These are phyloP conservation scores for Lamprotornis superbus DNA, from an alignment of 2,113 vertebrate genomes.

Conservation along the genomic window DNA sequence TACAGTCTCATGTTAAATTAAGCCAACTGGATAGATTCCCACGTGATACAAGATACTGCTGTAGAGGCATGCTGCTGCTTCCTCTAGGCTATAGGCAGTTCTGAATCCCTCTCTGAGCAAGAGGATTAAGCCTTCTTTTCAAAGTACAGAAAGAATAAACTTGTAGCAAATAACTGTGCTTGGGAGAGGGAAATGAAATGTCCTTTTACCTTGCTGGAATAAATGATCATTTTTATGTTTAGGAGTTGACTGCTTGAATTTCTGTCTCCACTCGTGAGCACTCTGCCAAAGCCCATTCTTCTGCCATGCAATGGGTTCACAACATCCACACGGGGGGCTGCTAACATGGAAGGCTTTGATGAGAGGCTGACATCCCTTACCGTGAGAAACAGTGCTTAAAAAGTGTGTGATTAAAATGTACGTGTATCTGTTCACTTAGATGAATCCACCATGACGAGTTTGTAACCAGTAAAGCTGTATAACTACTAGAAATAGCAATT, in stretches of 20 bases:
- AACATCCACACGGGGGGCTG: fast-evolving
- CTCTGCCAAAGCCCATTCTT: background rate
- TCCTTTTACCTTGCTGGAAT: background rate
- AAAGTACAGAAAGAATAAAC: background rate
- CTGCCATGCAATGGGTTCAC: fast-evolving
- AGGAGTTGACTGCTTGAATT: background rate
- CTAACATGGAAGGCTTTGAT: fast-evolving
- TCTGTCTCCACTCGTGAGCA: background rate
- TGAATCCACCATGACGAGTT: background rate
- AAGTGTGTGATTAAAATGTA: background rate
- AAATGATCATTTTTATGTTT: background rate
- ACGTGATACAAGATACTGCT: background rate
- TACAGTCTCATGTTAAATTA: background rate
- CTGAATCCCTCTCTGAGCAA: background rate
- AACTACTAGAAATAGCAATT: background rate
- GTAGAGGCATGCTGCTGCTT: background rate
- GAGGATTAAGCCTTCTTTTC: background rate
- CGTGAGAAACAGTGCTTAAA: background rate
- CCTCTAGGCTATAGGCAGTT: background rate
- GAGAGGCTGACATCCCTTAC: no score
- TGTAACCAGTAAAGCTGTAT: background rate
- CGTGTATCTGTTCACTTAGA: background rate
- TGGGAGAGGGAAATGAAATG: background rate
- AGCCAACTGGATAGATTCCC: background rate
- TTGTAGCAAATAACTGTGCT: background rate